Conservation (phyloP, 2,888 invertebrate species). For the Folsomia candida region DNA sequence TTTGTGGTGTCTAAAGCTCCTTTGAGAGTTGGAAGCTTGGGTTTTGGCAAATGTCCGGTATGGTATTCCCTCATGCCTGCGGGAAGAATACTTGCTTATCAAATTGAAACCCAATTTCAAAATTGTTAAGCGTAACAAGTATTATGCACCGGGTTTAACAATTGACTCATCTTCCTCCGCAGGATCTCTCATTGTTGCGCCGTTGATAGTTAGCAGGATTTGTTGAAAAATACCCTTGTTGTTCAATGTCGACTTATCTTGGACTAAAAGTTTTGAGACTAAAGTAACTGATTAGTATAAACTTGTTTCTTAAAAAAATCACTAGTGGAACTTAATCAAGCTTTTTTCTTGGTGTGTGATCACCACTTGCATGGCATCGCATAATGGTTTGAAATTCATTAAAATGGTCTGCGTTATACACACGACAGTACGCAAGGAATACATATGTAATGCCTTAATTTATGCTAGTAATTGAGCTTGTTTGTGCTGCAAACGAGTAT, state of each 20-base stretch:
- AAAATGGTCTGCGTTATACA: no score
- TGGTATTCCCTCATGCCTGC: conserved; percentile 31
- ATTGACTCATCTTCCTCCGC: background rate
- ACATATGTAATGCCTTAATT: no score
- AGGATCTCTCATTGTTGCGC: background rate
- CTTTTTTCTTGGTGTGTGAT: background rate
- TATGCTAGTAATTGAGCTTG: no score
- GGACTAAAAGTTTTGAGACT: background rate
- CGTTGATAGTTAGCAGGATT: no score
- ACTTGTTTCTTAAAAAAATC: background rate
- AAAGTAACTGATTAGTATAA: background rate
- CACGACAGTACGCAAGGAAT: no score
- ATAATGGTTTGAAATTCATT: background rate
- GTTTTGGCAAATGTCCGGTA: conserved; percentile 30
- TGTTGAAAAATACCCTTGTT: no score
- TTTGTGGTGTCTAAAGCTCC: conserved; percentile 12
- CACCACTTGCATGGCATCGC: background rate
- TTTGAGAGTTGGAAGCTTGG: conserved; percentile 16
- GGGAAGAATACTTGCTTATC: no score
- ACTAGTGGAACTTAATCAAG: background rate
- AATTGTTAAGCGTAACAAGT: background rate
- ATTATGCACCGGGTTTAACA: background rate
- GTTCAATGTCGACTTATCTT: background rate
- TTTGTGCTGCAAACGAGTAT: no score
- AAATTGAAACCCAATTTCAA: no score